Evolutionary conservation across 2,888 invertebrate genomes (phyloP), one percentile per base, ranked within the genome.

Genomic region (Sinodicranocentrus sp.): DNA sequence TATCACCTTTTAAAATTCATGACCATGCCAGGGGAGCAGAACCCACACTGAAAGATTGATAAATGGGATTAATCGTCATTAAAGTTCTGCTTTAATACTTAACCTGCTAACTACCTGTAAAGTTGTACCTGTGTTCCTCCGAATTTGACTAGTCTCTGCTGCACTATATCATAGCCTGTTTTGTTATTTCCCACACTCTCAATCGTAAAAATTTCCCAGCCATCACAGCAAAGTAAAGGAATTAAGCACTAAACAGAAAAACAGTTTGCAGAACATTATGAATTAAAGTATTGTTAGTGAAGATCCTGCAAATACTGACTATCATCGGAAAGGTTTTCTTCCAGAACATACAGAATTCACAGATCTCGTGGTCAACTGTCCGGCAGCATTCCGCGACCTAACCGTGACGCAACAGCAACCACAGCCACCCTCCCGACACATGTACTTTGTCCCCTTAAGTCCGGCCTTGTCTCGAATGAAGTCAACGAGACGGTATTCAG

Each of bases 21-120:
- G 72, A 95, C 92, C 93, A 95, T 94, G 10, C 95, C 95, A 0
- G 95, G 94, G 23, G 94, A 94, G 89, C 95, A 96, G 90, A 92
- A 95, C 0, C 95, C 95, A 89, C 95, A 95, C 78, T 87, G 76
- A 25, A 43, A 59, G 23, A 61, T 26, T 13, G 15, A 28, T 2
- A 17, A 57, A n/a, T 21, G 26, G 17, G 44, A 78, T 67, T 39
- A 68, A 76, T 73, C n/a, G 3, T 5, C 3, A 48, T n/a, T 5
- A 17, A 48, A 48, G n/a, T n/a, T n/a, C n/a, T n/a, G n/a, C n/a
- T n/a, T n/a, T n/a, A n/a, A n/a, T n/a, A n/a, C n/a, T n/a, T n/a
- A n/a, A n/a, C n/a, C n/a, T n/a, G n/a, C n/a, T n/a, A n/a, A n/a
- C n/a, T n/a, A n/a, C n/a, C n/a, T n/a, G n/a, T n/a, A n/a, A n/a